phyloP scores from a whole-genome alignment of 2,797 vertebrate genomes.

The Poecilia gillii region DNA sequence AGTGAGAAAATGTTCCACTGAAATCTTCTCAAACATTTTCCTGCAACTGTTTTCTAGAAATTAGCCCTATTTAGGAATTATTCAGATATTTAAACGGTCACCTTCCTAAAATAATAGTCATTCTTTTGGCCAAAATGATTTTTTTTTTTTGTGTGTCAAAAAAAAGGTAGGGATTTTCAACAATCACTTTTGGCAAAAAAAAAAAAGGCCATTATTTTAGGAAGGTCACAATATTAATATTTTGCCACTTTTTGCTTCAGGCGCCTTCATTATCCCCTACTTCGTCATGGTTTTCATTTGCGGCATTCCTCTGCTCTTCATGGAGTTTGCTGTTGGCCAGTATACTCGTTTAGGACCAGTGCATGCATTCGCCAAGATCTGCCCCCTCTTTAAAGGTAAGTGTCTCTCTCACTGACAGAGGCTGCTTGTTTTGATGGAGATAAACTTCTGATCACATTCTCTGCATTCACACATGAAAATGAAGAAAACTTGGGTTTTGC shows the following conservation, averaged over 20 bases:
- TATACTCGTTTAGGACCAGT: constrained; percentile 80
- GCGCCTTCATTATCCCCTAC: constrained; percentile 83
- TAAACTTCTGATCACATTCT: background rate
- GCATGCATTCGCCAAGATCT: constrained; percentile 77
- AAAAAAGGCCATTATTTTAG: too few relatives aligned
- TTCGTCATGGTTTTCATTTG: constrained; percentile 80
- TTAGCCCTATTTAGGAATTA: background rate
- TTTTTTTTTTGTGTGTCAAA: too few relatives aligned
- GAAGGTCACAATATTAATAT: background rate
- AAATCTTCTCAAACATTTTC: background rate
- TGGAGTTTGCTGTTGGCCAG: constrained; percentile 82
- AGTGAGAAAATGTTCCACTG: background rate
- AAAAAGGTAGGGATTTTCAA: too few relatives aligned
- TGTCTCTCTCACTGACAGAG: constrained; percentile 11
- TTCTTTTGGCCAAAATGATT: too few relatives aligned
- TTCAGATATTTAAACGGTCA: background rate
- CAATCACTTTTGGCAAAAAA: too few relatives aligned
- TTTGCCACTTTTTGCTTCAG: constrained; percentile 51
- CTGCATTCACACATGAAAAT: background rate
- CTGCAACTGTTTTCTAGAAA: background rate
- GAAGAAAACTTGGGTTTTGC: background rate
- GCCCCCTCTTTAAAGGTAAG: constrained; percentile 85
- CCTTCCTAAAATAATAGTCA: too few relatives aligned
- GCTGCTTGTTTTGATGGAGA: background rate
- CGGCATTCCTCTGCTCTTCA: constrained; percentile 80